Conservation (phyloP, 2,888 invertebrate species). For the Campoplex capitator region DNA sequence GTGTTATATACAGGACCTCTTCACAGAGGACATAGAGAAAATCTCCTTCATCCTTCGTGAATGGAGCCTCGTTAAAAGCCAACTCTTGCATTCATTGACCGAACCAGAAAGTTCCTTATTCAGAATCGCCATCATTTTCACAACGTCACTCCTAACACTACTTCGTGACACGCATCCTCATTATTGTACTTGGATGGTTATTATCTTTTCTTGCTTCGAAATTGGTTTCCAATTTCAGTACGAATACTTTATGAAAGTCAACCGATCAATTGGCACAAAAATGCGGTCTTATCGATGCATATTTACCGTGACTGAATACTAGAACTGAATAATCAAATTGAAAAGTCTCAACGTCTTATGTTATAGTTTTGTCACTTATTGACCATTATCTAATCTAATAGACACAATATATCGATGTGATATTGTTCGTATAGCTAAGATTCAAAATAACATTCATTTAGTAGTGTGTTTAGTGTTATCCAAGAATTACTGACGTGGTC, state of each 20-base stretch:
- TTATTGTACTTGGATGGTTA: not conserved
- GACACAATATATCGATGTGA: no score
- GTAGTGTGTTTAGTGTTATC: no score
- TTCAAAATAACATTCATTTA: no score
- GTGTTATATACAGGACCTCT: slow-evolving; percentile 5
- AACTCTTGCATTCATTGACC: slow-evolving; percentile 46
- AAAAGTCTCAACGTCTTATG: no score
- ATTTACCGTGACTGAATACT: not conserved
- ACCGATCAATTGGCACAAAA: not conserved
- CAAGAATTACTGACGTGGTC: no score
- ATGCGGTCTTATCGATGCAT: not conserved
- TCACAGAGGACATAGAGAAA: not conserved
- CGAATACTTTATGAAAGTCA: not conserved
- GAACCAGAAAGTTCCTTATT: not conserved
- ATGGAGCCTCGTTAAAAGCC: slow-evolving; percentile 58
- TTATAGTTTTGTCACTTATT: no score
- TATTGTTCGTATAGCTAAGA: no score
- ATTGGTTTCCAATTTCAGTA: not conserved
- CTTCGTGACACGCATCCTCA: not conserved
- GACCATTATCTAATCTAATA: no score
- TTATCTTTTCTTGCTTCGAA: not conserved
- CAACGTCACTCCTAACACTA: not conserved
- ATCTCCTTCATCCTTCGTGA: slow-evolving; percentile 41
- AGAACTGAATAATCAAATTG: not conserved
- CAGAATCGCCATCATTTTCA: slow-evolving; percentile 27